Evolutionary conservation across 1,140 invertebrate species (phyloP).

Genomic region (Plutomurus gul): DNA sequence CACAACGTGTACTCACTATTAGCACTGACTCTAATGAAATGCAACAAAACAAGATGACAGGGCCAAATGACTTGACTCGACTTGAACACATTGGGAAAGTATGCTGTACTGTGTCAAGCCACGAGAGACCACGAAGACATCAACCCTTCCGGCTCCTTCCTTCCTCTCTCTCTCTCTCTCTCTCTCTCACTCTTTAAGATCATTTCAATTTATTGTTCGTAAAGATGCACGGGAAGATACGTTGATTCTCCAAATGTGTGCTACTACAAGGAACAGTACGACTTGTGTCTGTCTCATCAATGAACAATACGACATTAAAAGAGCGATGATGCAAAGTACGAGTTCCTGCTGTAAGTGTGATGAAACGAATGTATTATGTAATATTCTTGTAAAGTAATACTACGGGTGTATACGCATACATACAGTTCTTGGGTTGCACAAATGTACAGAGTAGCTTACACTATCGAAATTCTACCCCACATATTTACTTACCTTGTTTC

Average conservation of each 20-base stretch:
- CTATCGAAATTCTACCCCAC: too few species aligned
- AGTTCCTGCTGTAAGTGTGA: too few species aligned
- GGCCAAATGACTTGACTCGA: background rate
- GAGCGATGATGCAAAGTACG: too few species aligned
- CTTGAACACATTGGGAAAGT: background rate
- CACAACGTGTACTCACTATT: too few species aligned
- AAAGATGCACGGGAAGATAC: too few species aligned
- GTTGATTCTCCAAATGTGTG: background rate
- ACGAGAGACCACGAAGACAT: background rate
- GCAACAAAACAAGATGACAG: background rate
- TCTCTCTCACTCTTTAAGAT: background rate
- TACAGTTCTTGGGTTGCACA: too few species aligned
- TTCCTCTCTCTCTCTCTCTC: background rate
- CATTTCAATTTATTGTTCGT: background rate
- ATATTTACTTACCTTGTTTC: background rate
- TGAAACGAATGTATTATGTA: too few species aligned
- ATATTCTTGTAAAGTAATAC: too few species aligned
- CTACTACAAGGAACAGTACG: background rate
- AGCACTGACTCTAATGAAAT: conserved; percentile 10
- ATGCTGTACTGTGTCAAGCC: background rate
- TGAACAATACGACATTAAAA: too few species aligned
- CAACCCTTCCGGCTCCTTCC: conserved; percentile 11
- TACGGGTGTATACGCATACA: too few species aligned
- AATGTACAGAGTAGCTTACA: too few species aligned
- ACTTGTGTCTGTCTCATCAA: background rate